Evolutionary conservation across 1,140 invertebrate species (phyloP).

Genomic region (Heliconius hewitsoni): DNA sequence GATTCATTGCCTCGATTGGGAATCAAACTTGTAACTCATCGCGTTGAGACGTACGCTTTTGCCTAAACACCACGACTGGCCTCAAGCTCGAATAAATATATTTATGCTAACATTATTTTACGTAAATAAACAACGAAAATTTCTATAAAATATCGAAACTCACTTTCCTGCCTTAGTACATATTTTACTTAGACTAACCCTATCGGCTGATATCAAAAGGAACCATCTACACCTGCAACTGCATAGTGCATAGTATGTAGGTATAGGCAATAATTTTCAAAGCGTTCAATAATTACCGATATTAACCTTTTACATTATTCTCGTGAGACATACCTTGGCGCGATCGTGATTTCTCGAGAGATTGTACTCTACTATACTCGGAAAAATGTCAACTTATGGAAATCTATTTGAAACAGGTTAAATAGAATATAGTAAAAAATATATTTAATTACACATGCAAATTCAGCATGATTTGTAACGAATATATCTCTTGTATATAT

Average conservation of each 20-base stretch:
- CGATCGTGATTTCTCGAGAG: slow-evolving; percentile 41
- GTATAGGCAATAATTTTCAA: slow-evolving; percentile 11
- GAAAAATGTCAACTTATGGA: slow-evolving; percentile 29
- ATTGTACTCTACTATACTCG: slow-evolving; percentile 21
- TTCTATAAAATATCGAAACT: not conserved
- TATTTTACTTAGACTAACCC: not conserved
- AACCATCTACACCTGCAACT: slow-evolving; percentile 1
- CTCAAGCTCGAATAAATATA: too few species aligned
- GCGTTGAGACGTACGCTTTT: too few species aligned
- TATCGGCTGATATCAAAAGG: slow-evolving; percentile 4
- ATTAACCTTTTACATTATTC: slow-evolving; percentile 33
- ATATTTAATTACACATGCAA: not conserved
- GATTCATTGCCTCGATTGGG: too few species aligned
- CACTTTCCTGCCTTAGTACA: not conserved
- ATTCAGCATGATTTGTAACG: not conserved
- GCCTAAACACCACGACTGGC: too few species aligned
- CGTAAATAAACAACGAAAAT: not conserved
- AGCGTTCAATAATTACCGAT: slow-evolving; percentile 25
- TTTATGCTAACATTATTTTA: too few species aligned
- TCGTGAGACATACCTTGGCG: slow-evolving; percentile 20
- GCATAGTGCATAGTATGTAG: not conserved
- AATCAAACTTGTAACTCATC: too few species aligned
- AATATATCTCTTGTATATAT: not conserved
- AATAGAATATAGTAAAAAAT: not conserved
- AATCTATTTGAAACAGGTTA: slow-evolving; percentile 22